Evolutionary conservation across 2,888 invertebrate genomes (phyloP).

Genomic region (Rotaria macrura): DNA sequence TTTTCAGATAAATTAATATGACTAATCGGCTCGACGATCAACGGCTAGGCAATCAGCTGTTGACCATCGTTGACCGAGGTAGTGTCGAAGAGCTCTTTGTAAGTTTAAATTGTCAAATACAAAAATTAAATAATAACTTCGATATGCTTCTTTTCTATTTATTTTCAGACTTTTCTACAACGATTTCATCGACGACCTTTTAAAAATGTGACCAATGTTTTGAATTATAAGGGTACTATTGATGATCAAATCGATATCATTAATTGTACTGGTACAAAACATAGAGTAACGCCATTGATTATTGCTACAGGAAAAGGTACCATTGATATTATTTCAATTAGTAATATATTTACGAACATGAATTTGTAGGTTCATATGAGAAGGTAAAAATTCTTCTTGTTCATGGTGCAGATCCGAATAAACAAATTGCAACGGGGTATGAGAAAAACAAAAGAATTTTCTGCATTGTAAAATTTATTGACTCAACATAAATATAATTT

Average conservation of each 20-base stretch:
- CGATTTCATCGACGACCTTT: background rate
- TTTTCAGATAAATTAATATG: background rate
- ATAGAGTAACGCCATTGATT: background rate
- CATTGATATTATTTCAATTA: background rate
- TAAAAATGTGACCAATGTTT: background rate
- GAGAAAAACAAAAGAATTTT: too few relatives aligned
- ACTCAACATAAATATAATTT: too few relatives aligned
- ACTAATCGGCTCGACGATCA: background rate
- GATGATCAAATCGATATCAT: conserved; percentile 18
- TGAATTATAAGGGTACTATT: background rate
- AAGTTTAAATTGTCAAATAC: background rate
- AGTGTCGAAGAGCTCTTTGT: background rate
- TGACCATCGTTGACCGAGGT: background rate
- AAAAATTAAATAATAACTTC: background rate
- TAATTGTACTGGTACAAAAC: background rate
- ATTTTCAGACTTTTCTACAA: background rate
- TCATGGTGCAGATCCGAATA: conserved; percentile 4
- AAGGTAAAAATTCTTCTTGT: conserved; percentile 16
- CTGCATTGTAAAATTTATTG: too few relatives aligned
- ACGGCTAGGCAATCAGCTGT: background rate
- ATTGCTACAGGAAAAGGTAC: background rate
- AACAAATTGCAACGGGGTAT: background rate
- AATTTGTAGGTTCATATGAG: background rate
- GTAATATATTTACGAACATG: too few relatives aligned
- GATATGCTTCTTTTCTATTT: background rate